These are phyloP conservation scores for Pantelozetes paolii DNA, from an alignment of 2,888 invertebrate genomes.

Conservation along the genomic window DNA sequence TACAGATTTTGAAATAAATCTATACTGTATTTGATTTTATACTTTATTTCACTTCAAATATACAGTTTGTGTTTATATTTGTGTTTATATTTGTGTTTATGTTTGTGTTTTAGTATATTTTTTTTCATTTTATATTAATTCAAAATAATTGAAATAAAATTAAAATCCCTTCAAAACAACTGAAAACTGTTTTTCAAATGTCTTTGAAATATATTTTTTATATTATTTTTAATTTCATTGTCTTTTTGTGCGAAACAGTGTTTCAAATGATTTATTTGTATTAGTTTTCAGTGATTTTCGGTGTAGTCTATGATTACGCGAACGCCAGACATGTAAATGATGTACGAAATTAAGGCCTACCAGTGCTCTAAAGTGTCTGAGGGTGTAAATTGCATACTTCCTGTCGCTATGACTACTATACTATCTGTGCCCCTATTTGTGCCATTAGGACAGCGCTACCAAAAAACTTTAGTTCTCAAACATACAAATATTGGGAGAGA, in stretches of 20 bases:
- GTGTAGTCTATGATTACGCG: background rate
- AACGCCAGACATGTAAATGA: background rate
- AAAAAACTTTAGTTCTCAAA: background rate
- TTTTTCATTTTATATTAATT: too few species aligned
- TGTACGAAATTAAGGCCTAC: background rate
- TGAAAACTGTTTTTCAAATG: too few species aligned
- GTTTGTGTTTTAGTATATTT: too few species aligned
- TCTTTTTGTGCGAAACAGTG: background rate
- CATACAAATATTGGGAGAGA: background rate
- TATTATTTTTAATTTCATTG: background rate
- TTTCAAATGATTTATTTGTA: background rate
- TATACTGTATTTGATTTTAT: too few species aligned
- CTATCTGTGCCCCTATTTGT: background rate
- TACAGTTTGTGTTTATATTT: too few species aligned
- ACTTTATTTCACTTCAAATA: too few species aligned
- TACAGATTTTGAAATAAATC: too few species aligned
- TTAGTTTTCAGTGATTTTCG: background rate
- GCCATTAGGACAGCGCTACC: background rate
- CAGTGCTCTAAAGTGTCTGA: background rate
- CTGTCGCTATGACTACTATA: background rate
- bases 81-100: too few species aligned
- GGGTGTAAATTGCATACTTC: slow-evolving; percentile 17
- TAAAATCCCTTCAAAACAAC: too few species aligned
- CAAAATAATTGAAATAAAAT: too few species aligned
- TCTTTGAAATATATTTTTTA: background rate